Conservation (phyloP, 2,888 invertebrate species). For the Congeria kusceri region DNA sequence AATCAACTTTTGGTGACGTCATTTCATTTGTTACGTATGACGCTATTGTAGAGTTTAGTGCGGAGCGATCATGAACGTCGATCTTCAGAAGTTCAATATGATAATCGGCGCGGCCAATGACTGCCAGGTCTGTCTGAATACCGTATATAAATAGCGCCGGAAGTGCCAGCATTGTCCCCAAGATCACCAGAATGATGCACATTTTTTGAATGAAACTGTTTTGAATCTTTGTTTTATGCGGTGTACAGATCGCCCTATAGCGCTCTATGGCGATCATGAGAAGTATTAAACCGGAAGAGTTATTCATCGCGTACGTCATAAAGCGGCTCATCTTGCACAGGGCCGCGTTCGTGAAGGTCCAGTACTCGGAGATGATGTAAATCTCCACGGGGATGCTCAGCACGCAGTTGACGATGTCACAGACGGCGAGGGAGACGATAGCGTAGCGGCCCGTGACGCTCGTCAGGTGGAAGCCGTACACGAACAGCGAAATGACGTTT, state of each 20-base stretch:
- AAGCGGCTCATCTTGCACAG: constrained; percentile 66
- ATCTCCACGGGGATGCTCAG: constrained; percentile 53
- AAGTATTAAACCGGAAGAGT: constrained; percentile 63
- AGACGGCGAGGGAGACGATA: constrained; percentile 51
- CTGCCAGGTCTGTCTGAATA: constrained; percentile 44
- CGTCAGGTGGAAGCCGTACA: constrained; percentile 52
- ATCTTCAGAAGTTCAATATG: background rate
- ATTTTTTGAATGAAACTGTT: constrained; percentile 33
- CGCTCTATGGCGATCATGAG: constrained; percentile 67
- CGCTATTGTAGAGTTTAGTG: background rate
- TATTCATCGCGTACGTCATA: constrained; percentile 67
- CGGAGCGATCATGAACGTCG: background rate
- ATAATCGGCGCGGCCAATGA: background rate
- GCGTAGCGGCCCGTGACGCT: constrained; percentile 47
- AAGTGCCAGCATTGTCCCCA: constrained; percentile 48
- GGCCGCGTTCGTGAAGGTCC: constrained; percentile 43
- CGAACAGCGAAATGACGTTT: constrained; percentile 47
- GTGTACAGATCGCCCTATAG: constrained; percentile 64
- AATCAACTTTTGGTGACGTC: background rate
- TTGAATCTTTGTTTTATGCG: constrained; percentile 56
- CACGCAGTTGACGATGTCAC: constrained; percentile 54
- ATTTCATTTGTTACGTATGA: background rate
- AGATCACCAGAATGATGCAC: constrained; percentile 37
- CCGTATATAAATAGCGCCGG: constrained; percentile 65
- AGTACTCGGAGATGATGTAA: constrained; percentile 54